Conservation (phyloP, 2,797 vertebrate genomes). For the Coilia nasus region DNA sequence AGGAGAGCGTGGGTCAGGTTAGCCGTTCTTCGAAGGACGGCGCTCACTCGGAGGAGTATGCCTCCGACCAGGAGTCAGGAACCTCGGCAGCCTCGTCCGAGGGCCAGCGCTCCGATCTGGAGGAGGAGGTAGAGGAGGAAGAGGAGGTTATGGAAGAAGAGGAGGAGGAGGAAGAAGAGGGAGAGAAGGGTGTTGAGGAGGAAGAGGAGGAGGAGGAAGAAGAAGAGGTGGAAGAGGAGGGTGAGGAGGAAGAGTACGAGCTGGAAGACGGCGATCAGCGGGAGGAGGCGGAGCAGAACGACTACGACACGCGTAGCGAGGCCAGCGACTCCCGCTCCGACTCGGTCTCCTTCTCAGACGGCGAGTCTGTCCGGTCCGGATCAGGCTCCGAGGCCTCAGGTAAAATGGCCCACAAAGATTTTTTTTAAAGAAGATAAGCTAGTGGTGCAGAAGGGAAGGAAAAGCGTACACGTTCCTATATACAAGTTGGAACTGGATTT, state of each 20-base stretch:
- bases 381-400: conserved; percentile 92
- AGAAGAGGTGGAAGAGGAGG: conserved; percentile 80
- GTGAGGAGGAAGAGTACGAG: conserved; percentile 89
- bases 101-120: conserved; percentile 78
- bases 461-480: neutral
- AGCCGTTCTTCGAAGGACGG: conserved; percentile 88
- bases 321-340: conserved; percentile 94
- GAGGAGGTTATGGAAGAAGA: conserved; percentile 61
- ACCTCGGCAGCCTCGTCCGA: conserved; percentile 83
- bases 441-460: neutral
- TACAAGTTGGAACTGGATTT: neutral
- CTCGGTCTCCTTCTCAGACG: conserved; percentile 92
- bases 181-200: conserved; percentile 69
- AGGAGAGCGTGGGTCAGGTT: conserved; percentile 73
- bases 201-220: conserved; percentile 79
- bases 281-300: conserved; percentile 82
- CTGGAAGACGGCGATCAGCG: conserved; percentile 89
- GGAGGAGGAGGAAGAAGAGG: conserved; percentile 62
- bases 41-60: conserved; percentile 89
- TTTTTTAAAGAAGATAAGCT: neutral
- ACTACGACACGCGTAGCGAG: conserved; percentile 96
- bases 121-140: conserved; percentile 77
- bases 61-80: conserved; percentile 80
- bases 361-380: conserved; percentile 85
- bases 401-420: conserved; percentile 56